Evolutionary conservation across 2,797 vertebrate genomes (phyloP).

Genomic region (Micropoecilia bifurca): DNA sequence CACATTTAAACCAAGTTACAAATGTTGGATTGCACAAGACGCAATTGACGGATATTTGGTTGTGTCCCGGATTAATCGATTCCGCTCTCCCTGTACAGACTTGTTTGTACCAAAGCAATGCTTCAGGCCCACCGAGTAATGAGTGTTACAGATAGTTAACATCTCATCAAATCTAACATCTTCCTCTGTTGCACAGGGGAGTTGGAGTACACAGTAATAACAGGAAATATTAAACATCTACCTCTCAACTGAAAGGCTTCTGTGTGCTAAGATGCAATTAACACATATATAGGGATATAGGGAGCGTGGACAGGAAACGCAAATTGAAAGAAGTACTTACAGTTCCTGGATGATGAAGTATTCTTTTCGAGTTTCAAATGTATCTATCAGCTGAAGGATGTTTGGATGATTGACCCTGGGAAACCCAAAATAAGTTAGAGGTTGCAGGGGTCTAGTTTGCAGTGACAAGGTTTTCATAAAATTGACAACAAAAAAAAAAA

Average conservation of each 20-base stretch:
- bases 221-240: conserved; percentile 35
- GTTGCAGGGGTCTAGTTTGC: neutral
- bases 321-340: conserved; percentile 75
- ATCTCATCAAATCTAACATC: conserved; percentile 72
- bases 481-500: neutral
- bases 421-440: conserved; percentile 34
- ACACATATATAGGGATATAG: neutral
- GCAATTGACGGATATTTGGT: conserved; percentile 27
- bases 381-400: conserved; percentile 89
- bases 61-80: conserved; percentile 45
- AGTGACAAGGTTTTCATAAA: neutral
- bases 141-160: conserved; percentile 69
- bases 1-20: conserved; percentile 49
- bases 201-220: conserved; percentile 71
- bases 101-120: conserved; percentile 46
- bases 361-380: conserved; percentile 89
- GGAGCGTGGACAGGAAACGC: conserved; percentile 21
- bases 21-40: conserved; percentile 36
- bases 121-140: conserved; percentile 65
- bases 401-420: conserved; percentile 89
- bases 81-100: conserved; percentile 39
- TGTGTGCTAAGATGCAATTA: conserved; percentile 22
- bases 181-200: conserved; percentile 65
- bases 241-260: conserved; percentile 45
- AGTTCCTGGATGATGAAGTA: conserved; percentile 90